These are phyloP conservation scores for Megaptera novaeangliae DNA, from an alignment of 2,113 vertebrate species.

Conservation along the genomic window DNA sequence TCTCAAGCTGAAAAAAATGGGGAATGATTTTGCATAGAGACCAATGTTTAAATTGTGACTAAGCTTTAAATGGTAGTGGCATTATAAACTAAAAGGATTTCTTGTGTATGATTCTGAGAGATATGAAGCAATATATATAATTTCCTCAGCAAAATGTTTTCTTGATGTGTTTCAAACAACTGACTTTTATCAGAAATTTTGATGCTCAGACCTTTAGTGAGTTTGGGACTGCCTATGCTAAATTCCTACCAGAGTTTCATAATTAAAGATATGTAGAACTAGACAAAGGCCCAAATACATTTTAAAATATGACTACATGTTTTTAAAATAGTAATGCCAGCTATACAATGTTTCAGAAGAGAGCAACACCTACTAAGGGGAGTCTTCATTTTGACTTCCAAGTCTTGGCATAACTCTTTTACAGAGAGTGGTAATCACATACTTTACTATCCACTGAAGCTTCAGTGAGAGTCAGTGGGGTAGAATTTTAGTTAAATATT, in stretches of 20 bases:
- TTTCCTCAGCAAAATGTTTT: neutral
- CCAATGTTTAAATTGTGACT: neutral
- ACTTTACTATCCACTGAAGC: neutral
- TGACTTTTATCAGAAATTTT: neutral
- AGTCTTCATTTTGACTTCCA: neutral
- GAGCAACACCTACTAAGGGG: neutral
- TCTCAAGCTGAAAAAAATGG: neutral
- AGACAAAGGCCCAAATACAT: neutral
- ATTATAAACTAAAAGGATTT: neutral
- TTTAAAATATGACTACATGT: neutral
- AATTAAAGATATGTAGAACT: neutral
- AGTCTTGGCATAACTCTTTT: neutral
- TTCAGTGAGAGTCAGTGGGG: neutral
- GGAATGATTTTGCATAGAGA: neutral
- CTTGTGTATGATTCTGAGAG: neutral
- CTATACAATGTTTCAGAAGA: neutral
- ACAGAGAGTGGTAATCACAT: neutral
- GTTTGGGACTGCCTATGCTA: neutral
- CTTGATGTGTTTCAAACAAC: neutral
- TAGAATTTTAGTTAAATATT: neutral
- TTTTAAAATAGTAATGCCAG: neutral
- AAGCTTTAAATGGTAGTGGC: neutral
- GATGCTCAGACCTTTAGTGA: neutral
- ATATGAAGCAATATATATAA: neutral
- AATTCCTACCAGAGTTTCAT: neutral